Evolutionary conservation across 30 jellyfish, hydroid and myxozoan species (phyloP), one percentile per base, ranked within the genome.

Genomic region (Aurelia sp.): DNA sequence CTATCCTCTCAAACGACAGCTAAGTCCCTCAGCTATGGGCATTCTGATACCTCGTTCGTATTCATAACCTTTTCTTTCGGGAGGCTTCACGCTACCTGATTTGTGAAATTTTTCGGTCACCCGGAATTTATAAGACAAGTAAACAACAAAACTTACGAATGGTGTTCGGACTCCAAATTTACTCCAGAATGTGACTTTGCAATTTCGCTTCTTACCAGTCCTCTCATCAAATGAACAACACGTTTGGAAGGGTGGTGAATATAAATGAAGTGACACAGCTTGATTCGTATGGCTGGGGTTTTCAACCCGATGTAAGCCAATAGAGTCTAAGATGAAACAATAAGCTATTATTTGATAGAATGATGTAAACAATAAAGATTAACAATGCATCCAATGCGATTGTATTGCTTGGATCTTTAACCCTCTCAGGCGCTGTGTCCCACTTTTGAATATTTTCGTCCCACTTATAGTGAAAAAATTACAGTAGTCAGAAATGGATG

Each of bases 261-360:
- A 92, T 15, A 92, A 82, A 78, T 92, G 98, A 18, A 92, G 96
- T 2, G 97, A 70, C 21, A 88, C 97, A 18, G 98, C 96, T 20
- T 58, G 91, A 55, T 84, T 65, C 6, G 96, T 82, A 73, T 93
- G 98, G 62, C 96, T 93, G 37, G 86, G 88, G 78, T 93, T 93
- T 75, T 93, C 98, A 55, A 93, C 85, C n/a, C 97, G 97, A 79
- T 93, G 98, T 18, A 93, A 86, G 19, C 98, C 98, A 79, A 93
- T 83, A 13, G 96, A 60, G 63, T 93, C 98, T 93, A 83, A 4
- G 70, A 23, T 11, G 62, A 78, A 70, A 81, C 31, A n/a, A 65
- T 23, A 13, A 4, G 21, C 12, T 13, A 62, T 17, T 76, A 19
- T 48, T 35, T 19, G 15, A 73, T 17, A 0, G 44, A 23, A 52